A percentile compares a stretch with the other conserved stretches of the same genome.
phyloP scores from a whole-genome alignment of 1,140 invertebrate genomes.

The Hycleus cichorii region DNA sequence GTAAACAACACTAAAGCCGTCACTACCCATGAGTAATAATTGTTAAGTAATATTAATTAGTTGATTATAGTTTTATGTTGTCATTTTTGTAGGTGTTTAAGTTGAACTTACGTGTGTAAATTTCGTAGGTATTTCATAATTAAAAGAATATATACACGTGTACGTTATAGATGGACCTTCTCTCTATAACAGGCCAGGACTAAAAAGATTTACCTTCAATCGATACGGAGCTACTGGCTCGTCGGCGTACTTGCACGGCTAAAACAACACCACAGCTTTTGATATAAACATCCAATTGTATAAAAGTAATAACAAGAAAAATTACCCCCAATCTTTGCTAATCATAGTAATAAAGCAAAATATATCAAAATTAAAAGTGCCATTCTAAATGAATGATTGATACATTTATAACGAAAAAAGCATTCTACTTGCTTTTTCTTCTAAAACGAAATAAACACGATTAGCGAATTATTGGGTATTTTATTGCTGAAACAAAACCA shows the following conservation, averaged over 20 bases:
- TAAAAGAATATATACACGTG: too few relatives aligned
- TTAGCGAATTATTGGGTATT: conserved; percentile 27
- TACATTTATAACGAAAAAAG: too few relatives aligned
- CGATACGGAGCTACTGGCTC: conserved; percentile 37
- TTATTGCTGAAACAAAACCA: conserved; percentile 19
- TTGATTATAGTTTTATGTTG: too few relatives aligned
- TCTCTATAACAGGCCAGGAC: conserved; percentile 20
- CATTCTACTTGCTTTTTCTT: too few relatives aligned
- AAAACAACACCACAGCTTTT: conserved; percentile 36
- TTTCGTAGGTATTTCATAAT: too few relatives aligned
- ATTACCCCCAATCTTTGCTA: conserved; percentile 6
- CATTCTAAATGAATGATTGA: not conserved
- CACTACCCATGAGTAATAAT: too few relatives aligned
- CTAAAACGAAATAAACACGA: not conserved
- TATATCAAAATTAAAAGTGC: not conserved
- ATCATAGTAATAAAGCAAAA: conserved; percentile 1
- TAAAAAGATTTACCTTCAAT: conserved; percentile 37
- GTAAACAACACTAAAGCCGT: too few relatives aligned
- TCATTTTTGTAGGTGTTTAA: too few relatives aligned
- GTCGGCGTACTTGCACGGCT: conserved; percentile 39
- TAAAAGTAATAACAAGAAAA: not conserved
- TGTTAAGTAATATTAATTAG: too few relatives aligned
- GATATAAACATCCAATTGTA: not conserved
- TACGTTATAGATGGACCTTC: conserved; percentile 11
- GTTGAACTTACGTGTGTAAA: too few relatives aligned